Conservation (phyloP, 2,888 invertebrate species). For the Parnassius apollo region DNA sequence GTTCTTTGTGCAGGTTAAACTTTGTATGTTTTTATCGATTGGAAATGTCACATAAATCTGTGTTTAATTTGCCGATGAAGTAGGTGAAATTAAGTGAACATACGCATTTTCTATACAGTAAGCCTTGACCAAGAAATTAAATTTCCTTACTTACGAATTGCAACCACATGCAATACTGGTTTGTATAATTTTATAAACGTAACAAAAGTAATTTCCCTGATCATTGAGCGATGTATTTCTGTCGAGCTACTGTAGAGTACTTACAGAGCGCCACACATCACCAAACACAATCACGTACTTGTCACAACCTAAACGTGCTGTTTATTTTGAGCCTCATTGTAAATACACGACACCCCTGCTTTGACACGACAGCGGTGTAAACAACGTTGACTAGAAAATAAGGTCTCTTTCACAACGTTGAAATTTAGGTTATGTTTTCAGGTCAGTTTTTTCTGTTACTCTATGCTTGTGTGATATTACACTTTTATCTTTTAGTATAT, state of each 20-base stretch:
- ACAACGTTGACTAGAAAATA: conserved; percentile 17
- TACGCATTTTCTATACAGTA: too few species aligned
- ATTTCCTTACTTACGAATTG: too few species aligned
- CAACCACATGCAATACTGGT: too few species aligned
- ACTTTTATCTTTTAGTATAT: too few species aligned
- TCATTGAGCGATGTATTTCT: conserved; percentile 10
- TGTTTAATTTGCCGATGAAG: too few species aligned
- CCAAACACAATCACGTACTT: conserved; percentile 23
- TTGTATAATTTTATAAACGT: too few species aligned
- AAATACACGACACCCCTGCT: conserved; percentile 16
- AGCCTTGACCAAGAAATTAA: too few species aligned
- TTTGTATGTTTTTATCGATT: too few species aligned
- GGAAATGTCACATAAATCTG: too few species aligned
- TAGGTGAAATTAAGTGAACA: too few species aligned
- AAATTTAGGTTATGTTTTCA: conserved; percentile 20
- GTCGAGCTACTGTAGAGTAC: conserved; percentile 2
- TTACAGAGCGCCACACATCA: conserved; percentile 13
- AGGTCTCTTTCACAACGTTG: conserved; percentile 15
- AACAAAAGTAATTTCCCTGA: neutral
- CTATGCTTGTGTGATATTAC: neutral
- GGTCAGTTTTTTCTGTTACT: conserved; percentile 2
- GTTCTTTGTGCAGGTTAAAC: too few species aligned
- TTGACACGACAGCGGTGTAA: conserved; percentile 17
- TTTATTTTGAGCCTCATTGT: conserved; percentile 22
- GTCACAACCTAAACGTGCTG: conserved; percentile 19